Evolutionary conservation across 37 sponge, comb jelly and placozoan species (phyloP), one percentile per base, ranked within the genome.

Genomic region (Cladorhizidae sp.): DNA sequence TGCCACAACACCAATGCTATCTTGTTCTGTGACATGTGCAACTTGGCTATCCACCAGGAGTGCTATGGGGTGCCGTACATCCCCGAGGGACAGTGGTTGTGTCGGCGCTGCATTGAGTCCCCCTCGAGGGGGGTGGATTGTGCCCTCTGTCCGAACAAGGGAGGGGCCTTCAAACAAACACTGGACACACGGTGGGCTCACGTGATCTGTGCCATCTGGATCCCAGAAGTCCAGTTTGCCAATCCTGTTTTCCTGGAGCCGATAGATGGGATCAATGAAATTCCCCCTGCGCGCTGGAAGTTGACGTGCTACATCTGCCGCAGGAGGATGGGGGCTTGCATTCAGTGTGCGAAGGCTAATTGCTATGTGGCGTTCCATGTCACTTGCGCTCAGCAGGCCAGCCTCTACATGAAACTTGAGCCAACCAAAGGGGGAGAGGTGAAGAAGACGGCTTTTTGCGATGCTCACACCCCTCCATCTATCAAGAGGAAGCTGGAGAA

Each of bases 11-110:
- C 97, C 37, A 98, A 98, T 70, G 97, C 93, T 75, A 98, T 98
- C 59, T 82, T 98, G 51, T 98, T 98, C 87, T 98, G 99, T 74
- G 99, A 98, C 82, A 98, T 98, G 99, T 98, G 99, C 87, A 98
- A 98, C 58, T 75, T 98, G 56, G 97, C 99, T 22, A 95, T 98
- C 29, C 99, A 98, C 77, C 99, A 98, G 70, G 99, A 98, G 76
- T 98, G 99, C 82, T 98, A 98, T 75, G 99, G 99, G 23, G 96
- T 98, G 33, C 99, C 99, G n/a, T 98, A 94, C 87, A 98, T 98
- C 50, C 99, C 99, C 3, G 99, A 98, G 77, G 99, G 99, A 7
- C 99, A 98, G 86, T 98, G 99, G 99, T 84, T 96, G 17, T 98
- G 99, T 67, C 76, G 99, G 38, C 76, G 99, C 5, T 98, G 99